Conservation (phyloP, 2,797 vertebrate species). For the Eulemur mongoz region DNA sequence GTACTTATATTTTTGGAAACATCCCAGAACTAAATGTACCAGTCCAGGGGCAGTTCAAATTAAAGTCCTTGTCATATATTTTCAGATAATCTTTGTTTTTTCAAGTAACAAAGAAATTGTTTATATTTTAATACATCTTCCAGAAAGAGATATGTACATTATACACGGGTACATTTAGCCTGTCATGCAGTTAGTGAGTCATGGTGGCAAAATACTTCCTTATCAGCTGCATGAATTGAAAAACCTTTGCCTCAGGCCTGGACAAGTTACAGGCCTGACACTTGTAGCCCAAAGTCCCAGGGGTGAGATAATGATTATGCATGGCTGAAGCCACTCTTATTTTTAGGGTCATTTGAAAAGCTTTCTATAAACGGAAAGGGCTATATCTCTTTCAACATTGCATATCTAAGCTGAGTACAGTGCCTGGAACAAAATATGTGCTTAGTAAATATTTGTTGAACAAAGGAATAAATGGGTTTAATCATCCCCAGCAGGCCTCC, state of each 20-base stretch:
- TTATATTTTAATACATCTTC: background rate
- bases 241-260: background rate
- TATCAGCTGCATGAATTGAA: background rate
- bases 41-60: background rate
- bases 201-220: background rate
- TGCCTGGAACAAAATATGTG: constrained; percentile 17
- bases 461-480: constrained; percentile 44
- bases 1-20: background rate
- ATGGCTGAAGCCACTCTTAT: background rate
- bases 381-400: background rate
- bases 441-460: constrained; percentile 52
- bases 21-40: background rate
- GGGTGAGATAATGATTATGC: background rate
- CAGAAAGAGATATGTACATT: background rate
- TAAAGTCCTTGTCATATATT: background rate
- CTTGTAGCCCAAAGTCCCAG: background rate
- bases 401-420: background rate
- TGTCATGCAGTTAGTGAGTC: background rate
- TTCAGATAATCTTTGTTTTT: constrained; percentile 37
- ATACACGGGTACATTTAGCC: background rate
- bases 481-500: background rate
- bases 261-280: background rate
- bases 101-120: background rate
- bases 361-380: background rate
- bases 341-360: constrained; percentile 23